A percentile compares a stretch with the other conserved stretches of the same genome.
These are phyloP conservation scores for Hoplostethus mediterraneus DNA, from an alignment of 2,797 vertebrate genomes.

Conservation along the genomic window DNA sequence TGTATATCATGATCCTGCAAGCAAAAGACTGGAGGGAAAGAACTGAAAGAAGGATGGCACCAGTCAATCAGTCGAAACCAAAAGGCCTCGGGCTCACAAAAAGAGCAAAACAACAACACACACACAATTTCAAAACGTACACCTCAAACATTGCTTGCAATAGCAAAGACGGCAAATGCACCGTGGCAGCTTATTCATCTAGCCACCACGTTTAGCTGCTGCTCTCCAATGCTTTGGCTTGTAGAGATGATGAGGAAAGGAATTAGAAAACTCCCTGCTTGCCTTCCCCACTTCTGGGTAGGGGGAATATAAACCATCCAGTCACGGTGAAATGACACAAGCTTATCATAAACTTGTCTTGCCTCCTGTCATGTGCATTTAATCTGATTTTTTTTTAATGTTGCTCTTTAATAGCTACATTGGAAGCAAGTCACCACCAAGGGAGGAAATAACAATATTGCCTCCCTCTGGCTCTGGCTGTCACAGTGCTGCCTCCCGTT, in stretches of 20 bases:
- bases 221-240: conserved; percentile 65
- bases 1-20: too few species aligned
- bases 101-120: conserved; percentile 32
- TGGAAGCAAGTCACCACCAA: conserved; percentile 54
- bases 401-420: conserved; percentile 47
- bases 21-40: too few species aligned
- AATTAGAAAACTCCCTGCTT: conserved; percentile 64
- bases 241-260: conserved; percentile 62
- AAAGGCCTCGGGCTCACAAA: conserved; percentile 14
- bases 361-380: conserved; percentile 70
- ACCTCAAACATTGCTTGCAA: conserved; percentile 41
- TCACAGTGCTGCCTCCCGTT: conserved; percentile 52
- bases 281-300: conserved; percentile 34
- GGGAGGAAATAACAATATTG: conserved; percentile 67
- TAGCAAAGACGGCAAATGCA: conserved; percentile 50
- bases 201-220: conserved; percentile 32
- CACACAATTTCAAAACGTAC: conserved; percentile 9
- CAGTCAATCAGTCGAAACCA: background rate
- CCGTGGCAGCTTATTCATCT: conserved; percentile 57
- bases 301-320: conserved; percentile 64
- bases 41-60: too few species aligned
- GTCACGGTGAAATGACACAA: conserved; percentile 62
- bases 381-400: conserved; percentile 72
- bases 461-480: conserved; percentile 64
- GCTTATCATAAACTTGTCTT: conserved; percentile 62